Conservation (phyloP, 2,888 invertebrate genomes). For the Caenorhabditis afra region DNA sequence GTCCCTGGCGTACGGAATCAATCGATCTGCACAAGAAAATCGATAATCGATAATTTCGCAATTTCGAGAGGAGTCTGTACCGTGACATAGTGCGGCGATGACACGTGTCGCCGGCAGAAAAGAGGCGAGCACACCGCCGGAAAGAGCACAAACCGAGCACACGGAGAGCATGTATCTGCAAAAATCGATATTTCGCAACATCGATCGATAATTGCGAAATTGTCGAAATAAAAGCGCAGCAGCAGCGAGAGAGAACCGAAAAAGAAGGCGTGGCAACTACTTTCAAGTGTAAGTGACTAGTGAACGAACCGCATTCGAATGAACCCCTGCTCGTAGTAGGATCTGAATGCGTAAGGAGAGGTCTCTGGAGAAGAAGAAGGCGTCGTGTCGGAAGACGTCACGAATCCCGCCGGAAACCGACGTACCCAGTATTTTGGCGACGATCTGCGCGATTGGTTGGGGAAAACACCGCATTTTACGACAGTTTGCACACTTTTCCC, state of each 20-base stretch:
- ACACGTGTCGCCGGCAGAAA: constrained; percentile 66
- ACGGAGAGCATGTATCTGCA: constrained; percentile 70
- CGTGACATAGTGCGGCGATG: constrained; percentile 57
- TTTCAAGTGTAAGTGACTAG: constrained; percentile 8
- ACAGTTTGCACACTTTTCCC: neutral
- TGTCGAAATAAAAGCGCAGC: neutral
- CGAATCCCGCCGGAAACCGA: constrained; percentile 45
- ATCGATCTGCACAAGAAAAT: constrained; percentile 61
- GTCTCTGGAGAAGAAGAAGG: constrained; percentile 21
- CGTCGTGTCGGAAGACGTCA: constrained; percentile 1
- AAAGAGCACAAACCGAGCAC: constrained; percentile 68
- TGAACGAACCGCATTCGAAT: constrained; percentile 67
- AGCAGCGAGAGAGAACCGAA: too few species aligned
- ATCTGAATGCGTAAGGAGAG: constrained; percentile 52
- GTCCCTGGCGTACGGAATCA: constrained; percentile 61
- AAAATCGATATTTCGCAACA: neutral
- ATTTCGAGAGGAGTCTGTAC: too few species aligned
- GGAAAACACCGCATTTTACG: neutral
- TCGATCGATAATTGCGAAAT: neutral
- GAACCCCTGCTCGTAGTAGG: constrained; percentile 64
- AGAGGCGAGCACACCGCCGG: constrained; percentile 63
- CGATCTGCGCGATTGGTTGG: neutral
- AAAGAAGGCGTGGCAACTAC: constrained; percentile 4
- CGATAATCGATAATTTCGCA: neutral
- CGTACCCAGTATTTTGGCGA: constrained; percentile 41